Evolutionary conservation across 2,888 invertebrate species (phyloP).

Genomic region (Dascillus cervinus): DNA sequence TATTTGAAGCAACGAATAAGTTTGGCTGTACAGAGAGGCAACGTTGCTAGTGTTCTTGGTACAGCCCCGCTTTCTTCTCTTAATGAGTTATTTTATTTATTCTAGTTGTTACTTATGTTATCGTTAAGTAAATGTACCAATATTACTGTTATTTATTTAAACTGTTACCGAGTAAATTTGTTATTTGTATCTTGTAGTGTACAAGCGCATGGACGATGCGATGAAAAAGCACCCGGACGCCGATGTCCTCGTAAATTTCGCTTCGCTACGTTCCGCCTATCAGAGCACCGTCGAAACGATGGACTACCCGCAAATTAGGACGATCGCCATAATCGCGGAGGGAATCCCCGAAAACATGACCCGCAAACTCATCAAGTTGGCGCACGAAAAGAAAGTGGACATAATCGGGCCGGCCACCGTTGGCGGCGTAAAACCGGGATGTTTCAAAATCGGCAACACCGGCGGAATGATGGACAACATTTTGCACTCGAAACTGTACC

Average conservation of each 20-base stretch:
- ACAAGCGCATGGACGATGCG: slow-evolving; percentile 95
- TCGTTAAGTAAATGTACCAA: too few relatives aligned
- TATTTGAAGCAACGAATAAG: too few relatives aligned
- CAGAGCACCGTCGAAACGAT: slow-evolving; percentile 94
- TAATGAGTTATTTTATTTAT: too few relatives aligned
- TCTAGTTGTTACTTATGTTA: too few relatives aligned
- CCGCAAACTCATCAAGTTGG: slow-evolving; percentile 78
- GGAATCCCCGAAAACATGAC: slow-evolving; percentile 99
- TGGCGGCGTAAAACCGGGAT: slow-evolving; percentile 97
- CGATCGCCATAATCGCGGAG: slow-evolving; percentile 97
- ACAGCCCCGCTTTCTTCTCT: too few relatives aligned
- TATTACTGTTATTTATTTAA: too few relatives aligned
- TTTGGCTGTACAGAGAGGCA: too few relatives aligned
- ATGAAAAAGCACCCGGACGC: slow-evolving; percentile 93
- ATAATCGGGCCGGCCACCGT: slow-evolving; percentile 79
- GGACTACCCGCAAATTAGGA: slow-evolving; percentile 87
- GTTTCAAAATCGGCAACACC: slow-evolving; percentile 99
- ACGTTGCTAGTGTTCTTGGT: too few relatives aligned
- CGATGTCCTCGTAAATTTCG: slow-evolving; percentile 94
- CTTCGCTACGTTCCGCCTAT: slow-evolving; percentile 93
- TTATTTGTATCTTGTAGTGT: slow-evolving; percentile 57
- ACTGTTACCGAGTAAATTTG: too few relatives aligned
- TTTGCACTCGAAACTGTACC: slow-evolving; percentile 90
- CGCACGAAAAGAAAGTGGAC: slow-evolving; percentile 61
- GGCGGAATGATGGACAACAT: slow-evolving; percentile 99